These are phyloP conservation scores for Xanthia icteritia DNA, from an alignment of 2,888 invertebrate species.

Conservation along the genomic window DNA sequence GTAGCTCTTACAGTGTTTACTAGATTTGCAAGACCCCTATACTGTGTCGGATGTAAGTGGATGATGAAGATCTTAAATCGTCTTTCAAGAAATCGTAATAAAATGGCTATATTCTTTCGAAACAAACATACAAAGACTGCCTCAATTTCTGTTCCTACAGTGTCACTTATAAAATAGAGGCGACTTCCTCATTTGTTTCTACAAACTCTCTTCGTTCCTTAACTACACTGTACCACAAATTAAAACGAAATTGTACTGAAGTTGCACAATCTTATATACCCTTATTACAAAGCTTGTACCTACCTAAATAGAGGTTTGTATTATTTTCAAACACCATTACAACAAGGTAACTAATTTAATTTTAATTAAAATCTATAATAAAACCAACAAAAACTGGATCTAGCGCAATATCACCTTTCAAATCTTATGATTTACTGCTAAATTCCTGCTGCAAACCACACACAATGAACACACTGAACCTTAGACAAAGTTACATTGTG, in stretches of 20 bases:
- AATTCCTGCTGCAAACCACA: slow-evolving; percentile 68
- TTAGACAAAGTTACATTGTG: slow-evolving; percentile 31
- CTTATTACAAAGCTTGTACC: slow-evolving; percentile 27
- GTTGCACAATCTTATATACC: slow-evolving; percentile 20
- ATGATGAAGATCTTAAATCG: not conserved
- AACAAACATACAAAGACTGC: not conserved
- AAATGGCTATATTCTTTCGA: not conserved
- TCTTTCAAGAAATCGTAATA: not conserved
- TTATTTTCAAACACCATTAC: slow-evolving; percentile 15
- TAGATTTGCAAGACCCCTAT: not conserved
- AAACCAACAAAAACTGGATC: slow-evolving; percentile 78
- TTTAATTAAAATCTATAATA: slow-evolving; percentile 78
- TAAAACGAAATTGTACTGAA: slow-evolving; percentile 22
- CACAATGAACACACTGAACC: slow-evolving; percentile 59
- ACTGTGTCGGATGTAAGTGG: no score
- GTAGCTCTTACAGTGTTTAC: no score
- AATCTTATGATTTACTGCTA: slow-evolving; percentile 78
- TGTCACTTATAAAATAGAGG: not conserved
- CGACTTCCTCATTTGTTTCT: slow-evolving; percentile 22
- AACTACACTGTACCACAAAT: slow-evolving; percentile 27
- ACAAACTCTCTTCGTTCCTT: slow-evolving; percentile 11
- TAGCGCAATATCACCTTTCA: slow-evolving; percentile 76
- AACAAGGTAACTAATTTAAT: slow-evolving; percentile 68
- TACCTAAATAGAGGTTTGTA: not conserved
- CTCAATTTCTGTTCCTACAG: not conserved